Conservation (phyloP, 2,888 invertebrate genomes). For the Lepidochitona cinerea region DNA sequence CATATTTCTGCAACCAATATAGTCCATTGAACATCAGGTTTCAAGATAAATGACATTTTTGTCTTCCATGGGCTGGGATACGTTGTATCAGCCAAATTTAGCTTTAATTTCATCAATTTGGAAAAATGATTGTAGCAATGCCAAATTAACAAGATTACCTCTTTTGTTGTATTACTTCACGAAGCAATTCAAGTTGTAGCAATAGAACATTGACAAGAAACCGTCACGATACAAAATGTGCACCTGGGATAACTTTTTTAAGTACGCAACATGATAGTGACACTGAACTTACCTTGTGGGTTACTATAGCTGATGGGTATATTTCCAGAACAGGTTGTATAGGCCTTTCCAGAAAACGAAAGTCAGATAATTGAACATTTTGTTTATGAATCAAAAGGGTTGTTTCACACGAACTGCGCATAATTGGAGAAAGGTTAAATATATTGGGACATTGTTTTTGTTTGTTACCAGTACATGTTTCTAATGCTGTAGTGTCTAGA, state of each 20-base stretch:
- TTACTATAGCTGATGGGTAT: neutral
- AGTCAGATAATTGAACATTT: neutral
- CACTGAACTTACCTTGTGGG: neutral
- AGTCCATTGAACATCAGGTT: no score
- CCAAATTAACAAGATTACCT: neutral
- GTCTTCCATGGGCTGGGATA: neutral
- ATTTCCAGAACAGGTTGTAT: neutral
- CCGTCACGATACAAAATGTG: neutral
- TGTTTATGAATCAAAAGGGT: neutral
- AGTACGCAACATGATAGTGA: neutral
- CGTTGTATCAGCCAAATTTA: neutral
- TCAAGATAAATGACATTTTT: no score
- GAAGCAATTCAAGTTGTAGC: neutral
- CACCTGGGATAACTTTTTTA: neutral
- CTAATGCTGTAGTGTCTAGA: neutral
- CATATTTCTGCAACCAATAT: no score
- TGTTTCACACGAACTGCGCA: neutral
- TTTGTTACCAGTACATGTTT: neutral
- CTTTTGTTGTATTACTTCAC: neutral
- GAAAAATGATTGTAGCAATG: neutral
- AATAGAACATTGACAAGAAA: neutral
- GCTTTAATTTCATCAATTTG: neutral
- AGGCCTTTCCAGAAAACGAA: neutral
- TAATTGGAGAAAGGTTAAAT: neutral
- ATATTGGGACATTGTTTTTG: neutral